Evolutionary conservation across 1,140 invertebrate genomes (phyloP).

Genomic region (Bombus affinis): DNA sequence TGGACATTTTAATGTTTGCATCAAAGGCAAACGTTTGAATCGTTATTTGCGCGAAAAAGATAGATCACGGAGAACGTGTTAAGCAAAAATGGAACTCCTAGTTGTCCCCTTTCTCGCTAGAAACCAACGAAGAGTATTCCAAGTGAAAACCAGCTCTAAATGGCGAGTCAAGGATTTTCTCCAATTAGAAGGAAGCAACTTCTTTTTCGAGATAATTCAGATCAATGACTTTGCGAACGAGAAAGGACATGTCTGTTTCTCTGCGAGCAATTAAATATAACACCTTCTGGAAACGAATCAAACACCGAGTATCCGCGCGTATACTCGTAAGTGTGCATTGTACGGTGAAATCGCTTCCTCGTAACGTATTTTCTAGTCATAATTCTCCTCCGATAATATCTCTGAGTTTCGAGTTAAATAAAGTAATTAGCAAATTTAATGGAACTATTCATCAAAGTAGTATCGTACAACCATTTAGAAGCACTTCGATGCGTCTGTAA

Average conservation of each 20-base stretch:
- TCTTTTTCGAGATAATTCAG: background rate
- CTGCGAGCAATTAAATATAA: background rate
- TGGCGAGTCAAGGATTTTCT: no score
- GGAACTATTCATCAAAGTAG: slow-evolving; percentile 3
- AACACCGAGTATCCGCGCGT: background rate
- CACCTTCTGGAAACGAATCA: background rate
- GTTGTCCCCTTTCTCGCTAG: background rate
- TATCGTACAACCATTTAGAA: background rate
- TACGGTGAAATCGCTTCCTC: background rate
- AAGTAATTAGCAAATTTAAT: slow-evolving; percentile 26
- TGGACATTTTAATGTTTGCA: background rate
- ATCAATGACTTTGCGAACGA: background rate
- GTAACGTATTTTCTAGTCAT: slow-evolving; percentile 9
- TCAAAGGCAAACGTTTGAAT: background rate
- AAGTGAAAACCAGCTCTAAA: background rate
- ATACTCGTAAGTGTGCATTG: background rate
- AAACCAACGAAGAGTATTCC: no score
- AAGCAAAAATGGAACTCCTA: background rate
- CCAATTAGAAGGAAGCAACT: background rate
- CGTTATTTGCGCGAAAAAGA: background rate
- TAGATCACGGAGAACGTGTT: background rate
- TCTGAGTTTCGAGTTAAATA: slow-evolving; percentile 4
- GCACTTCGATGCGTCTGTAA: background rate
- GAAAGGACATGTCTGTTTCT: background rate
- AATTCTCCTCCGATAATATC: slow-evolving; percentile 8